Evolutionary conservation across 2,797 vertebrate species (phyloP).

Genomic region (Smutsia temminckii): DNA sequence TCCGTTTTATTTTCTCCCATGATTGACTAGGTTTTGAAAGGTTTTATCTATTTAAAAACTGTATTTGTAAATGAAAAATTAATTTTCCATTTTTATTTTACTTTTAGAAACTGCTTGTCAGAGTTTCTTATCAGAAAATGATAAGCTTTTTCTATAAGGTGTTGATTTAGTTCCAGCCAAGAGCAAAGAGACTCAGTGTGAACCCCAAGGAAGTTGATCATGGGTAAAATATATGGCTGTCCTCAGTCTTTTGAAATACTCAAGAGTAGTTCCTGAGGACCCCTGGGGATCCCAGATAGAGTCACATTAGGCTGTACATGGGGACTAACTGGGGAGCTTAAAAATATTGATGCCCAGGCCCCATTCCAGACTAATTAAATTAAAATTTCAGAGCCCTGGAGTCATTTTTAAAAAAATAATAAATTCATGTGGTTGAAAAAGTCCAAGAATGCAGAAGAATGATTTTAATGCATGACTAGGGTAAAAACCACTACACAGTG

Average conservation of each 20-base stretch:
- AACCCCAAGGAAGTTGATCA: not conserved
- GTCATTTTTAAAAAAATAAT: not conserved
- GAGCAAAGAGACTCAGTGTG: not conserved
- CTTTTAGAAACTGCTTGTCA: slow-evolving; percentile 17
- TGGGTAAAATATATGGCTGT: not conserved
- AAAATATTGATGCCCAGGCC: not conserved
- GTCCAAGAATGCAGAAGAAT: not conserved
- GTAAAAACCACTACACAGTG: not conserved
- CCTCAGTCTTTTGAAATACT: not conserved
- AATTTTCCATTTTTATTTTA: slow-evolving; percentile 35
- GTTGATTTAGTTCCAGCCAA: not conserved
- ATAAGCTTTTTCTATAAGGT: not conserved
- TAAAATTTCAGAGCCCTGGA: not conserved
- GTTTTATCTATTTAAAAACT: not conserved
- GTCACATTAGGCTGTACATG: not conserved
- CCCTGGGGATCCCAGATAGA: not conserved
- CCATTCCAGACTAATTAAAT: not conserved
- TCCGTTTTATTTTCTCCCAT: slow-evolving; percentile 11
- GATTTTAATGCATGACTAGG: not conserved
- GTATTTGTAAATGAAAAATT: not conserved
- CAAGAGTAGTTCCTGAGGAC: not conserved
- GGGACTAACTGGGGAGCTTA: not conserved
- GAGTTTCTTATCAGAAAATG: slow-evolving; percentile 50
- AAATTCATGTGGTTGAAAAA: not conserved
- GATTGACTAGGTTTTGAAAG: not conserved